phyloP scores from a whole-genome alignment of 2,888 invertebrate genomes.

The Emmelina monodactyla region DNA sequence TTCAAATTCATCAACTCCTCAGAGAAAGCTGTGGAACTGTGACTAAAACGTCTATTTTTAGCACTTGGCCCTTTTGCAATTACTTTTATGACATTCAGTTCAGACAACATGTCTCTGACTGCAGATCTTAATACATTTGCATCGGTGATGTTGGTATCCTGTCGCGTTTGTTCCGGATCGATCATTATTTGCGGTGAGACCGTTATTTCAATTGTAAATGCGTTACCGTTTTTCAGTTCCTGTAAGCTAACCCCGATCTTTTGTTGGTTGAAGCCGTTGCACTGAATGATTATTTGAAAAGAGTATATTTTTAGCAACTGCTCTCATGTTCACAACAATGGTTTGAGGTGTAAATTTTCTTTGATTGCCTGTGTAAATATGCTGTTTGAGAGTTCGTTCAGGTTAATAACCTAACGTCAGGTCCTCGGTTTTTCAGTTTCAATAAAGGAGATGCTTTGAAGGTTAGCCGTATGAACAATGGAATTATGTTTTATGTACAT shows the following conservation, averaged over 20 bases:
- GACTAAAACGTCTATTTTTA: background rate
- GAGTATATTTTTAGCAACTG: conserved; percentile 37
- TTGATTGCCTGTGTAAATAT: conserved; percentile 45
- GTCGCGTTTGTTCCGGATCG: conserved; percentile 5
- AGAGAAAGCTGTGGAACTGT: background rate
- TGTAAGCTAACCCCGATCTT: conserved; percentile 38
- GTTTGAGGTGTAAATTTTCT: conserved; percentile 45
- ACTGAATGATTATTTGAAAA: conserved; percentile 35
- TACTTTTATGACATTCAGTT: too few species aligned
- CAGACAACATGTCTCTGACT: too few species aligned
- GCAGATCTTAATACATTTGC: too few species aligned
- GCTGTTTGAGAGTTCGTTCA: conserved; percentile 26
- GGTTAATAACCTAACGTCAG: conserved; percentile 39
- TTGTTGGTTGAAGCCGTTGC: conserved; percentile 36
- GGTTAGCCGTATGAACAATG: too few species aligned
- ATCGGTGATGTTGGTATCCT: conserved; percentile 1
- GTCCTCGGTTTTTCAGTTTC: too few species aligned
- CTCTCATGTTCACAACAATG: conserved; percentile 30
- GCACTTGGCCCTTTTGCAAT: background rate
- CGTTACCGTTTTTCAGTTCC: conserved; percentile 25
- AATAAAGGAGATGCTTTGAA: too few species aligned
- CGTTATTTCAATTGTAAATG: conserved; percentile 31
- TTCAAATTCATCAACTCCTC: background rate
- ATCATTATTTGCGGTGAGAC: conserved; percentile 11
- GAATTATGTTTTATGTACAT: too few species aligned